Conservation (phyloP, 2,113 vertebrate genomes). For the Turnix velox region DNA sequence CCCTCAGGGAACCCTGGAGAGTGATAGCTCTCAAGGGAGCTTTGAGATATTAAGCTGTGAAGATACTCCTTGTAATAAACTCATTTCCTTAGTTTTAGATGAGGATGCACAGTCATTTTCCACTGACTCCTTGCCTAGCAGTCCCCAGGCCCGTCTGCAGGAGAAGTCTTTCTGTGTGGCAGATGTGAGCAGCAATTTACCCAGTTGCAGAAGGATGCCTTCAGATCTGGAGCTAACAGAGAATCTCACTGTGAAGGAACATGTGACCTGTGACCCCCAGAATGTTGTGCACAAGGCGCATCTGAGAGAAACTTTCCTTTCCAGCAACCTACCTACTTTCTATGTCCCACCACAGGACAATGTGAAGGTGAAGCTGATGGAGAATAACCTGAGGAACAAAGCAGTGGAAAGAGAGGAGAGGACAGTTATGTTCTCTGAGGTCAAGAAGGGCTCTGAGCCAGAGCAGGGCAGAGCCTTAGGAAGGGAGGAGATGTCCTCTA, state of each 20-base stretch:
- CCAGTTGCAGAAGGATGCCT: neutral
- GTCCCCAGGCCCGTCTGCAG: slow-evolving; percentile 30
- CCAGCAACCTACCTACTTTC: slow-evolving; percentile 87
- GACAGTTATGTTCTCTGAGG: neutral
- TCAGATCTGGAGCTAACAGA: slow-evolving; percentile 35
- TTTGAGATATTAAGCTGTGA: slow-evolving; percentile 86
- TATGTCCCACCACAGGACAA: slow-evolving; percentile 80
- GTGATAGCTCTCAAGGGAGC: slow-evolving; percentile 91
- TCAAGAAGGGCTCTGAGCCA: neutral
- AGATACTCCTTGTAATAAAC: slow-evolving; percentile 72
- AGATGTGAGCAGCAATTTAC: slow-evolving; percentile 13
- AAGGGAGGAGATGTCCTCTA: neutral
- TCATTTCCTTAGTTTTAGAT: slow-evolving; percentile 38
- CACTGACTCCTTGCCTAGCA: slow-evolving; percentile 14
- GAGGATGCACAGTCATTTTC: slow-evolving; percentile 43
- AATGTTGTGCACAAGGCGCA: slow-evolving; percentile 30
- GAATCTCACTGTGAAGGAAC: slow-evolving; percentile 28
- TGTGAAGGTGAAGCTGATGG: slow-evolving; percentile 29
- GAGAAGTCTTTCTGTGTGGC: slow-evolving; percentile 47
- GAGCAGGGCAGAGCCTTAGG: neutral
- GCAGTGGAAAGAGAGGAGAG: slow-evolving; percentile 29
- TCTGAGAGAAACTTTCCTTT: slow-evolving; percentile 64
- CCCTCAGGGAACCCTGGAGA: slow-evolving; percentile 87
- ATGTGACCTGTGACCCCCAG: neutral
- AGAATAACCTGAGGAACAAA: slow-evolving; percentile 65